A percentile compares a stretch with the other conserved stretches of the same genome.
Conservation (phyloP, 1,140 invertebrate genomes). For the Daktulosphaira vitifoliae region DNA sequence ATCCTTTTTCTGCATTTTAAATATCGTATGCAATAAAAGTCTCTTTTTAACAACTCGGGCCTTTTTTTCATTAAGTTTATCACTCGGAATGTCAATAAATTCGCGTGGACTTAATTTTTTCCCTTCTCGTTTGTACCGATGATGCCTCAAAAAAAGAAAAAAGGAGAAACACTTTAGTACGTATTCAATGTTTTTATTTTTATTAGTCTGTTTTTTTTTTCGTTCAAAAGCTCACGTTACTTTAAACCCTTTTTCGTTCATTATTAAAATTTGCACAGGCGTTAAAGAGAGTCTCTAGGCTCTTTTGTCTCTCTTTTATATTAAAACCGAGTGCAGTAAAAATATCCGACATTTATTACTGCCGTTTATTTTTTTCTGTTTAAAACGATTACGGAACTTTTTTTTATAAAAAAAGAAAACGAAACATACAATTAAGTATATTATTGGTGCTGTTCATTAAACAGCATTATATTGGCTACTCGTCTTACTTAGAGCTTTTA, state of each 20-base stretch:
- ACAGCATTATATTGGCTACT: too few relatives aligned
- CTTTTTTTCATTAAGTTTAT: conserved; percentile 32
- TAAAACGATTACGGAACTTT: too few relatives aligned
- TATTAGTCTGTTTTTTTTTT: conserved; percentile 31
- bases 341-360: conserved; percentile 27
- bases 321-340: conserved; percentile 30
- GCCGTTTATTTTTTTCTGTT: background rate
- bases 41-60: conserved; percentile 15
- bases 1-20: conserved; percentile 10
- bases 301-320: conserved; percentile 22
- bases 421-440: too few relatives aligned
- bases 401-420: too few relatives aligned
- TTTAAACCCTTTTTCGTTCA: conserved; percentile 33
- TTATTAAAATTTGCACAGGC: conserved; percentile 29
- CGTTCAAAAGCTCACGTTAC: conserved; percentile 20
- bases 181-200: conserved; percentile 28
- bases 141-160: background rate
- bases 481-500: too few relatives aligned
- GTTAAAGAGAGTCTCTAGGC: conserved; percentile 31
- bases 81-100: conserved; percentile 28
- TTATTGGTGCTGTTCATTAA: too few relatives aligned
- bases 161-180: conserved; percentile 14
- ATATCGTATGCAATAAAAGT: conserved; percentile 25
- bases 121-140: conserved; percentile 11
- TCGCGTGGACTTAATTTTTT: conserved; percentile 29